Evolutionary conservation across 2,797 vertebrate genomes (phyloP), one percentile per base, ranked within the genome.

Genomic region (Huso huso): DNA sequence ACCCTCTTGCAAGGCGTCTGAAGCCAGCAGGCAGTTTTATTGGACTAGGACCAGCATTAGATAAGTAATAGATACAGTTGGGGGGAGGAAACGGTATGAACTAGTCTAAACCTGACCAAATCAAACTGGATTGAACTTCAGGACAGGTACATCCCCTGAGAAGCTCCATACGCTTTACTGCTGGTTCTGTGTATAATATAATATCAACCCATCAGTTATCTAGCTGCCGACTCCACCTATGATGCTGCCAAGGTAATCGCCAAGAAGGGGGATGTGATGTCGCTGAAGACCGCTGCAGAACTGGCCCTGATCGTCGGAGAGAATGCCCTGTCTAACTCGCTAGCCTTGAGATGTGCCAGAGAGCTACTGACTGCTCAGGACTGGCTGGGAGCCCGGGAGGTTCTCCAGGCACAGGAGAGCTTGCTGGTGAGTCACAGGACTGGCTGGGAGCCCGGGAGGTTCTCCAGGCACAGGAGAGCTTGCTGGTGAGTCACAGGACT

Each of bases 171-270:
- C 37, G 37, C 37, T 37, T 37, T 37, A 37, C 37, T 4, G 5
- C 5, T 37, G 37, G 37, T 37, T 37, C 37, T 37, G 37, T 37
- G 37, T 5, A 37, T 37, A 37, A 37, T 37, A 5, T 37, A 37
- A 37, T 37, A 37, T 37, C 61, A 6, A 1, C 57, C 51, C 63
- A 58, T 2, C 73, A 99, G 96, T 79, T 92, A 94, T 70, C 81
- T 99, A 51, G 94, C 94, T 0, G 85, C 91, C 0, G 85, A 88
- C 0, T 90, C 88, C 10, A 81, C 89, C 61, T 98, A 96, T 1
- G 95, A 98, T 49, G 96, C 96, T 0, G 94, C 93, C 62, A 99
- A 97, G 78, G 93, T 96, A 48, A 73, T 98, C 68, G 82, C 93
- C 68, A 94, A 90, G 81, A 98, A 98, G 78, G 95, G 92, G 0